phyloP scores from a whole-genome alignment of 1,140 invertebrate genomes.

The Elymnias hypermnestra region DNA sequence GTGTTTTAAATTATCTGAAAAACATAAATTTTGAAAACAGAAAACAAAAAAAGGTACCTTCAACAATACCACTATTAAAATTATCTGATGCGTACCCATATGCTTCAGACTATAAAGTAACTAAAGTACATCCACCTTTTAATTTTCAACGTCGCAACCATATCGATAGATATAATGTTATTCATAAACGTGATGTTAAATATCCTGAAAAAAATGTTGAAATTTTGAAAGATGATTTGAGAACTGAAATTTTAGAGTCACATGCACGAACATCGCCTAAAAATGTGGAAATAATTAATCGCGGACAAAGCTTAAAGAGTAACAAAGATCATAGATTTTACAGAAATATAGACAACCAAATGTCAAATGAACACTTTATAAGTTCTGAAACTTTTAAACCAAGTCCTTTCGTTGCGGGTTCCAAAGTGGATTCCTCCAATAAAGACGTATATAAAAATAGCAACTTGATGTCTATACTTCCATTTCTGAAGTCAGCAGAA shows the following conservation, averaged over 20 bases:
- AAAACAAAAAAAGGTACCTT: conserved; percentile 37
- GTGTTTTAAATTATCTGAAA: conserved; percentile 58
- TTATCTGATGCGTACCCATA: conserved; percentile 57
- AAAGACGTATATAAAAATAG: conserved; percentile 20
- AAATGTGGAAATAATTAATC: conserved; percentile 39
- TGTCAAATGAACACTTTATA: conserved; percentile 18
- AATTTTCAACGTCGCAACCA: conserved; percentile 41
- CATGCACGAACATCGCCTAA: conserved; percentile 33
- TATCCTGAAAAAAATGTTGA: conserved; percentile 51
- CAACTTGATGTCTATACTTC: conserved; percentile 40
- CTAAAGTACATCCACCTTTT: conserved; percentile 35
- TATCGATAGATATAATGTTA: conserved; percentile 27
- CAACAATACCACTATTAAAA: conserved; percentile 46
- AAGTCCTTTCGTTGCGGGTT: conserved; percentile 14
- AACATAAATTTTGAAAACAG: conserved; percentile 40
- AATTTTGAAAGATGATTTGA: conserved; percentile 48
- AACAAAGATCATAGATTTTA: conserved; percentile 33
- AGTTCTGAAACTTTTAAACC: conserved; percentile 18
- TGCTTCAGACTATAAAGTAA: conserved; percentile 43
- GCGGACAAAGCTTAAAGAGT: conserved; percentile 25
- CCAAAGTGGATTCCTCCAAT: conserved; percentile 6
- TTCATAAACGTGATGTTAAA: conserved; percentile 34
- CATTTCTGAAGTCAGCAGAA: conserved; percentile 54
- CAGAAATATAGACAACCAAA: conserved; percentile 28
- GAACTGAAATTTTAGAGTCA: conserved; percentile 37